These are phyloP conservation scores for Pachymerium ferrugineum DNA, from an alignment of 2,888 invertebrate species.

Conservation along the genomic window DNA sequence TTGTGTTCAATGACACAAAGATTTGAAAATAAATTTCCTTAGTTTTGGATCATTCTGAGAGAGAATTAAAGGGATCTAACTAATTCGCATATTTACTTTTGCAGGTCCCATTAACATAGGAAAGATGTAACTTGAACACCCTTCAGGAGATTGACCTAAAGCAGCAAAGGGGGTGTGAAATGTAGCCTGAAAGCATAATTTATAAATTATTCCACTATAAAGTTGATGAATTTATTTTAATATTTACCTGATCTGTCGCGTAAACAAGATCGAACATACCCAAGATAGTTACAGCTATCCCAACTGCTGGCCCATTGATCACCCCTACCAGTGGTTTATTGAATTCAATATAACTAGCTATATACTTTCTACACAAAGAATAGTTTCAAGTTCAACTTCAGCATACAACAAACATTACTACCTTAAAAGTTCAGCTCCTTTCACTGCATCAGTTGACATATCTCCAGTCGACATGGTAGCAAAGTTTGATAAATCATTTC, in stretches of 20 bases:
- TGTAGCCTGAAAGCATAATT: slow-evolving; percentile 59
- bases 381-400: background rate
- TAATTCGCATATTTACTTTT: slow-evolving; percentile 58
- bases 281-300: slow-evolving; percentile 77
- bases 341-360: slow-evolving; percentile 73
- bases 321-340: slow-evolving; percentile 81
- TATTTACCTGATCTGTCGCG: slow-evolving; percentile 69
- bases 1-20: no score
- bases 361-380: slow-evolving; percentile 56
- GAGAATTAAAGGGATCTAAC: no score
- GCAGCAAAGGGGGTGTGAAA: slow-evolving; percentile 82
- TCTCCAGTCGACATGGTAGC: slow-evolving; percentile 14
- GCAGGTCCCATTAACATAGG: slow-evolving; percentile 75
- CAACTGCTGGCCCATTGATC: slow-evolving; percentile 91
- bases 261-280: slow-evolving; percentile 83
- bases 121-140: slow-evolving; percentile 78
- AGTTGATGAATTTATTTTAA: background rate
- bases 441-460: background rate
- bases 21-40: background rate
- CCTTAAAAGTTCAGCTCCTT: background rate
- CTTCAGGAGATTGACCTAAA: slow-evolving; percentile 82
- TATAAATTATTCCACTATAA: background rate
- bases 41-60: background rate
- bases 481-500: no score
- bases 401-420: no score